Evolutionary conservation across 2,888 invertebrate species (phyloP).

Genomic region (Leptinotarsa peninsularis): DNA sequence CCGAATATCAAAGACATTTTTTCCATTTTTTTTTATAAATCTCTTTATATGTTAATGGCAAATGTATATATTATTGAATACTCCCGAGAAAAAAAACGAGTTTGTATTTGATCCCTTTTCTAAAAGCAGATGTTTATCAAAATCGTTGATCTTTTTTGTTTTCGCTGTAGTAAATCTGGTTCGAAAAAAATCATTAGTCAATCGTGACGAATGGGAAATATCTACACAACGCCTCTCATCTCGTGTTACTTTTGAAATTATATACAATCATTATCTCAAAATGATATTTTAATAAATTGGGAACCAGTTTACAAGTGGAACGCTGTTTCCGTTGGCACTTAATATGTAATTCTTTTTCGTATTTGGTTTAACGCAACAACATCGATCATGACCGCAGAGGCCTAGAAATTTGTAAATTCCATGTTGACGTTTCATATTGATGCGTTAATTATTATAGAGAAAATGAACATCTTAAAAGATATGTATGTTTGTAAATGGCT

Average conservation of each 20-base stretch:
- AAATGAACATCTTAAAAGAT: neutral
- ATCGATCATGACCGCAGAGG: slow-evolving; percentile 3
- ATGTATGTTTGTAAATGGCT: too few species aligned
- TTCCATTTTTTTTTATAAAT: too few species aligned
- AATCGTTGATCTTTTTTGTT: neutral
- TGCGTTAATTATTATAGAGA: neutral
- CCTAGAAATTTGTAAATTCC: neutral
- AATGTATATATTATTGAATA: too few species aligned
- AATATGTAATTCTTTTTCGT: neutral
- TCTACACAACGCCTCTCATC: slow-evolving; percentile 24
- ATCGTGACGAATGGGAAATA: slow-evolving; percentile 7
- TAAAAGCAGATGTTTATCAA: too few species aligned
- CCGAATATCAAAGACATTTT: too few species aligned
- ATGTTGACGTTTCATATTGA: too few species aligned
- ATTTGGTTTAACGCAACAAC: neutral
- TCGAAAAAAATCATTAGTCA: neutral
- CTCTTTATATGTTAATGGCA: too few species aligned
- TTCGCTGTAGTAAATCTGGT: neutral
- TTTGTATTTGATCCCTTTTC: too few species aligned
- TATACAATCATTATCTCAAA: slow-evolving; percentile 27
- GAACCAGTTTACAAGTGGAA: slow-evolving; percentile 31
- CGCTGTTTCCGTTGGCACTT: slow-evolving; percentile 25
- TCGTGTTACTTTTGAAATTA: slow-evolving; percentile 24
- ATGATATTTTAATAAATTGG: slow-evolving; percentile 22
- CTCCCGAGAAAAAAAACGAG: too few species aligned